Base-by-base conservation (phyloP, 2,797 vertebrate genomes). In the Cygnus olor region DNA sequence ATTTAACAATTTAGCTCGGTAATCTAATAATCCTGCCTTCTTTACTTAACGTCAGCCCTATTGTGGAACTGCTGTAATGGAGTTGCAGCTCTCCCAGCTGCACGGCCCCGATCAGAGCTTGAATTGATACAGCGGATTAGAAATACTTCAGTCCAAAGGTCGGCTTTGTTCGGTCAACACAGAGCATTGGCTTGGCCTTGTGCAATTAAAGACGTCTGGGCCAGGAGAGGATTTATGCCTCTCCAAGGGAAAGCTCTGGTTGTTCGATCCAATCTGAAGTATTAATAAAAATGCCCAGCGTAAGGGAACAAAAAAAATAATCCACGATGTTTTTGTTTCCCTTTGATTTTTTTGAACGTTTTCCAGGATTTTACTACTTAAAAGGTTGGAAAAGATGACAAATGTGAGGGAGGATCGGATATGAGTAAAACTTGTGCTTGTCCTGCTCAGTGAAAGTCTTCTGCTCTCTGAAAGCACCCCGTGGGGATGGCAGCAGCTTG, bases 1-100 rank as follows among this genome's bases (percentile, higher is more conserved):
- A 94, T 93, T 90, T 85, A 91, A 91, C 78, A 93, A 86, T 87
- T 96, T 85, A 24, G 38, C 22, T 72, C 51, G 61, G 70, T 91
- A 95, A 95, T 94, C 91, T 93, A 83, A 87, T 94, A 94, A 95
- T 94, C 88, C 85, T 96, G 85, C 64, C 74, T 68, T 54, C 80
- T 87, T 80, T 90, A 47, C 45, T 91, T 58, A 70, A 82, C 0
- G 0, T 89, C 91, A 94, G 85, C 38, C 34, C 65, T 89, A 5
- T 91, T 94, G 85, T 93, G 69, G 64, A 74, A 78, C 91, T 85
- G 64, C 83, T 68, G 53, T 74, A 94, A 94, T 93, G 91, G 91
- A 95, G 93, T 91, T 97, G 74, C n/a, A 80, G 89, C 88, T 88
- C 56, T 86, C 30, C 0, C 14, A 72, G 73, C 72, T 73, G 49